Base-by-base conservation (phyloP, 2,888 invertebrate species). In the Drosophila monieri region DNA sequence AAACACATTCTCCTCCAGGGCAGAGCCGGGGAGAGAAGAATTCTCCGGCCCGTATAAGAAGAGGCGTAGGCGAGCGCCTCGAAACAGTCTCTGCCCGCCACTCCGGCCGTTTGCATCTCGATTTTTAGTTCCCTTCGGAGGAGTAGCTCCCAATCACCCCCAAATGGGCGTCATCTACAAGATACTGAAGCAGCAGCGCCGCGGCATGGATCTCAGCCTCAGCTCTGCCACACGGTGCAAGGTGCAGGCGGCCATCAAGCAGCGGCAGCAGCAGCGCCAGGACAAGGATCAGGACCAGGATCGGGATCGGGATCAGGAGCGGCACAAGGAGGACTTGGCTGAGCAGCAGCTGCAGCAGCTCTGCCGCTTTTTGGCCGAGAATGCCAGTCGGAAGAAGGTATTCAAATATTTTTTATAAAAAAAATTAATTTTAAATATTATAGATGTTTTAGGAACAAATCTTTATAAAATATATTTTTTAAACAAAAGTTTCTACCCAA, bases 311-410 rank as follows among this genome's bases (percentile, higher is more conserved):
- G 18, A 56, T 1, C n/a, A 30, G 23, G 18, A 56, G 4, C n/a
- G 2, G 1, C 52, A 18, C 1, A 74, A 70, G 9, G 68, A 75
- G 8, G 76, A 84, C 5, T 62, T 74, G 4, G 73, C 80, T 8
- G 81, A 85, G 57, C 73, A 88, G 66, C 86, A 87, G 43, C 73
- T 90, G 53, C 90, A 90, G 56, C 89, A 90, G 32, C 76, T 90
- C 15, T 90, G 90, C 39, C 85, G 87, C 39, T 88, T 90, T 51
- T 76, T 90, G 21, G 88, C 91, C 3, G 90, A 90, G 58, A 90
- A 90, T 74, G 89, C 90, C 8, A 78, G 84, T 25, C 71, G 83
- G 47, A 84, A 85, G 37, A 90, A 89, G 76, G 89, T 90, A 2
- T 18, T 21, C 0, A 25, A 27, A 27, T 27, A 27, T 27, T 9